Base-by-base conservation (phyloP, 1,140 invertebrate species). In the Pemphigus obesinymphae region DNA sequence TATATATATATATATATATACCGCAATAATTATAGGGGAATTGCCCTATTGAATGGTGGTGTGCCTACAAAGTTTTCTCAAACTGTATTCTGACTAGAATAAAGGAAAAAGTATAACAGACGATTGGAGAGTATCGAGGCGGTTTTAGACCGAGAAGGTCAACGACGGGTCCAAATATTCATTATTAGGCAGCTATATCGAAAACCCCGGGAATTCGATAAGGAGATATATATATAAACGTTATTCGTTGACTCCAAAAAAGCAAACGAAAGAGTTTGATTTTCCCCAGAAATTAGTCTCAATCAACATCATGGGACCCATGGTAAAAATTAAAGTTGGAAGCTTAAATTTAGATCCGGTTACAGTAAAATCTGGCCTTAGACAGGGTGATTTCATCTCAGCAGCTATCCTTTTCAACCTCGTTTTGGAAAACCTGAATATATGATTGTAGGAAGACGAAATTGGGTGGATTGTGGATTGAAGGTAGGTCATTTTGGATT, bases 131-230 rank as follows among this genome's bases (percentile, higher is more conserved):
- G 26, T 73, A 82, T 61, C 80, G 82, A 26, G 58, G 45, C 37
- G 82, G 82, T 55, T 83, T 83, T 82, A 43, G 45, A 40, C 50
- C 34, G 29, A 53, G 82, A 1, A 82, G 53, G 53, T 83, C 80
- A 17, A 83, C 82, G 20, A 53, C 43, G 50, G 80, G 75, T n/a
- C 70, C 84, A 85, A 72, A 82, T 84, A 29, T 84, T 84, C 82
- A 82, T 83, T 31, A 66, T 84, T 53, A 53, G 83, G 48, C 75
- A 84, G 80, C 45, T 83, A 66, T 80, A 75, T 17, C 58, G 84
- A 81, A 84, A 84, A 70, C 55, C 23, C 43, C 78, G 34, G 61
- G 80, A 82, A 45, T 68, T 68, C 37, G 37, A 78, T 48, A 75
- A 73, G 17, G 76, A 84, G 17, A 15, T 48, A 58, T 37, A 70